Percentiles rank a stretch among this genome's conserved stretches.
phyloP scores from a whole-genome alignment of 2,888 invertebrate species.

The Amblyjoppa proteus region DNA sequence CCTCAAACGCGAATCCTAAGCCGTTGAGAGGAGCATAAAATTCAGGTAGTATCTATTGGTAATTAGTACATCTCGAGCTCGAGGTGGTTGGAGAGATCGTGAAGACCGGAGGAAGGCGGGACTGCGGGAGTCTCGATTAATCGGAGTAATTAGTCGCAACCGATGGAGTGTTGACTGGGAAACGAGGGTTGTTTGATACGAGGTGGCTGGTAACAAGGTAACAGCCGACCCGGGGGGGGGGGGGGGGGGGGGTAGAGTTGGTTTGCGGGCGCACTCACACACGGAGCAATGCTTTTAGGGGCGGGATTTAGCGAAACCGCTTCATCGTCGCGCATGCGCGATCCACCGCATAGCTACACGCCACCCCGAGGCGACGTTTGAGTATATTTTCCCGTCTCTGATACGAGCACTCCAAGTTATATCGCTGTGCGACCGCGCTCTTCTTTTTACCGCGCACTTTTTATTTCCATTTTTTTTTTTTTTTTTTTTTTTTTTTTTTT shows the following conservation, averaged over 20 bases:
- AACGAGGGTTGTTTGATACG: conserved; percentile 77
- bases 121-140: conserved; percentile 75
- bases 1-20: background rate
- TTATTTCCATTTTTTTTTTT: conserved; percentile 4
- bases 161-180: conserved; percentile 81
- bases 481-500: conserved; percentile 18
- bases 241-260: conserved; percentile 37
- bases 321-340: conserved; percentile 78
- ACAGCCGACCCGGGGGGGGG: conserved; percentile 51
- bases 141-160: conserved; percentile 82
- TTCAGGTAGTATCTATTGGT: conserved; percentile 33
- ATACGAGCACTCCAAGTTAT: conserved; percentile 23
- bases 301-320: conserved; percentile 77
- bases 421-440: conserved; percentile 10
- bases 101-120: conserved; percentile 10
- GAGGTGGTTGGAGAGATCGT: conserved; percentile 39
- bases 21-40: background rate
- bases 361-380: conserved; percentile 31
- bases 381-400: conserved; percentile 17
- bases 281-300: conserved; percentile 68
- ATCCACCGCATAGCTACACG: conserved; percentile 42
- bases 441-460: background rate
- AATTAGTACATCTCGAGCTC: conserved; percentile 47
- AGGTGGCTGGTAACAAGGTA: conserved; percentile 72
- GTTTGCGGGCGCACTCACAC: conserved; percentile 35